Conservation (phyloP, 2,113 vertebrate species). For the Hippocampus comes region DNA sequence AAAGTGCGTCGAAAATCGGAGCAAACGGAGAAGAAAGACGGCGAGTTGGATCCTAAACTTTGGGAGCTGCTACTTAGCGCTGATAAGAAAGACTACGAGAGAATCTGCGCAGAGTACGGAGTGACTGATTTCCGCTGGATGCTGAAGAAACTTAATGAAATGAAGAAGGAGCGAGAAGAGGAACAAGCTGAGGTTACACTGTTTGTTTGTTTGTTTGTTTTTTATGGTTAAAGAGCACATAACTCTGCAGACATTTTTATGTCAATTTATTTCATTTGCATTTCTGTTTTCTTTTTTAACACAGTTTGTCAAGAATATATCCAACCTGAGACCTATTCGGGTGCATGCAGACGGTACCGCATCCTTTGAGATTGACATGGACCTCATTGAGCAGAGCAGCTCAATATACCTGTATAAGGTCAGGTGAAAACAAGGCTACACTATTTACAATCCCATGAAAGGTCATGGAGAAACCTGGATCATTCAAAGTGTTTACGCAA, state of each 20-base stretch:
- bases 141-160: slow-evolving; percentile 79
- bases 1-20: slow-evolving; percentile 48
- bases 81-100: slow-evolving; percentile 83
- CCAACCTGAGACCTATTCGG: slow-evolving; percentile 70
- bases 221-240: background rate
- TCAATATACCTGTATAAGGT: slow-evolving; percentile 84
- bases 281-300: slow-evolving; percentile 9
- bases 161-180: slow-evolving; percentile 73
- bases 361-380: slow-evolving; percentile 78
- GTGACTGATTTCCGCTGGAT: slow-evolving; percentile 83
- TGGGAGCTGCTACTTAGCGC: slow-evolving; percentile 81
- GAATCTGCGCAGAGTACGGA: slow-evolving; percentile 79
- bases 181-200: slow-evolving; percentile 72
- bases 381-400: slow-evolving; percentile 74
- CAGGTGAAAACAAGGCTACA: slow-evolving; percentile 27
- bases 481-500: background rate
- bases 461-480: background rate
- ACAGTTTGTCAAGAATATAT: slow-evolving; percentile 75
- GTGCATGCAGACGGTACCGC: slow-evolving; percentile 72
- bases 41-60: slow-evolving; percentile 71
- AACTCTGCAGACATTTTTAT: background rate
- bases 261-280: background rate
- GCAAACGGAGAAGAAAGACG: slow-evolving; percentile 47
- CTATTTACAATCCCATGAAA: background rate
- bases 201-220: background rate